Base-by-base conservation (phyloP, 2,113 vertebrate genomes). In the Chitala chitala region DNA sequence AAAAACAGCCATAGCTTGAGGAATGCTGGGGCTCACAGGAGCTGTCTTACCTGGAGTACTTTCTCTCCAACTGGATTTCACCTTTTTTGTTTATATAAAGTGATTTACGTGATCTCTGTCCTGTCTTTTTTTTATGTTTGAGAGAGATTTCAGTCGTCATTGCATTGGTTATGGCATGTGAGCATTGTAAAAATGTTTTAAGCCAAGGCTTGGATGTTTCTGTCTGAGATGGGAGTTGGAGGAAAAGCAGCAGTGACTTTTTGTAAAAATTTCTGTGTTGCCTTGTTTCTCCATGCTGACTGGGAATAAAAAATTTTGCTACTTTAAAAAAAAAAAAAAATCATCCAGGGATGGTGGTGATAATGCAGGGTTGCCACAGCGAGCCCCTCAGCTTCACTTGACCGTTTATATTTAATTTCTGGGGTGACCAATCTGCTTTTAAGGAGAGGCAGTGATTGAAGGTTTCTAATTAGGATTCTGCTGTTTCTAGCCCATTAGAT, bases 401-500 rank as follows among this genome's bases (percentile, higher is more conserved):
- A 3, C 71, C 83, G 84, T 74, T 74, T 85, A 77, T 83, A 86
- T 87, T 87, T 87, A 1, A 87, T 89, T 89, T 88, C 85, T 87
- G 83, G 84, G 81, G 74, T 76, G 82, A 85, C 84, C 84, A 86
- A 86, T 87, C 90, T 87, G 87, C 82, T 89, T 87, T 88, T 89
- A 75, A 78, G 56, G 85, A 76, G 71, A 50, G 80, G 80, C 86
- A 81, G 74, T 83, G 84, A 84, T 86, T 89, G 85, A 87, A 87
- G 89, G 81, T 87, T 83, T 76, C 78, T 88, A 85, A 86, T 88
- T 86, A 85, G 81, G 79, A 77, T 82, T 82, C 72, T 24, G 36
- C 72, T 80, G 70, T 89, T 89, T 86, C 86, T 85, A 78, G 84
- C 82, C 82, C 84, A 82, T 88, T 83, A 84, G 86, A 85, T 80